Conservation (phyloP, 2,113 vertebrate genomes). For the Callipepla californica region DNA sequence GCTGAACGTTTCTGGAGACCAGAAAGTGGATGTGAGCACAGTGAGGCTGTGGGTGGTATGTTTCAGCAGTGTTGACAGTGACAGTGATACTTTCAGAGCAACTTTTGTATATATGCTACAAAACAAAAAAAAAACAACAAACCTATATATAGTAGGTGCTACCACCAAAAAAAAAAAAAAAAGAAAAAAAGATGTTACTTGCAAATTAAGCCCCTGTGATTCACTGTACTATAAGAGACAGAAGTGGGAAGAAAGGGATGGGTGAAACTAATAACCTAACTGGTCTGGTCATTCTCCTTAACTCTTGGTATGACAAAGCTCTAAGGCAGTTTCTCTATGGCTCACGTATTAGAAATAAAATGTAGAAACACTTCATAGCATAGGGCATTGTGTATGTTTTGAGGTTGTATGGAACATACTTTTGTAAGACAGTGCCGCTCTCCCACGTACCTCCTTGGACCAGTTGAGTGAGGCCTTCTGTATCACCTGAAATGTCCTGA, state of each 20-base stretch:
- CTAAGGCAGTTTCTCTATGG: not conserved
- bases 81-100: too few relatives aligned
- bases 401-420: not conserved
- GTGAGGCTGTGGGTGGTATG: too few relatives aligned
- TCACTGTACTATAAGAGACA: not conserved
- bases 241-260: not conserved
- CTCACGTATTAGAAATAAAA: not conserved
- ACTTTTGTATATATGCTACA: not conserved
- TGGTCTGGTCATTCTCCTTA: not conserved
- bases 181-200: not conserved
- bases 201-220: not conserved
- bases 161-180: too few relatives aligned
- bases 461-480: not conserved
- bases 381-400: not conserved
- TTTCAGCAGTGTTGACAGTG: too few relatives aligned
- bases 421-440: accelerated
- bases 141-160: too few relatives aligned
- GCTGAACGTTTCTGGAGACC: too few relatives aligned
- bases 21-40: too few relatives aligned
- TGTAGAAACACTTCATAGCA: not conserved
- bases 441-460: not conserved
- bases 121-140: too few relatives aligned
- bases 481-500: not conserved
- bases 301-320: not conserved
- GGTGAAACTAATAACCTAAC: not conserved